These are phyloP conservation scores for Nasalis larvatus DNA, from an alignment of 2,113 vertebrate species.

Conservation along the genomic window DNA sequence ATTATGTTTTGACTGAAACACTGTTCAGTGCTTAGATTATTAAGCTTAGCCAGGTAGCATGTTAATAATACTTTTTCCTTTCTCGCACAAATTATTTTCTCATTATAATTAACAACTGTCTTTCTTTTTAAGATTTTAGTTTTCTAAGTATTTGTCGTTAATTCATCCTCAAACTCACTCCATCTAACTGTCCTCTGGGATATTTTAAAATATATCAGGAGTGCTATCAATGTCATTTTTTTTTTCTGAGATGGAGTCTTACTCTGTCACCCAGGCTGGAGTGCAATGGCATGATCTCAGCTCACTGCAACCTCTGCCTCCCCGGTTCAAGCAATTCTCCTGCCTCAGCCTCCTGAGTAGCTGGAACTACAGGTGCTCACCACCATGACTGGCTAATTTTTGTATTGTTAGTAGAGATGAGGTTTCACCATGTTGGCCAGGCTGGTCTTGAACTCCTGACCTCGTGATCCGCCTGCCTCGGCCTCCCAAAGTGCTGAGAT, in stretches of 20 bases:
- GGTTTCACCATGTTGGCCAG: too few species aligned
- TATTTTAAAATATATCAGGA: not conserved
- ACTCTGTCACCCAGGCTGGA: too few species aligned
- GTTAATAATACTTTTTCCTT: not conserved
- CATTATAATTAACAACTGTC: not conserved
- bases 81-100: not conserved
- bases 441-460: too few species aligned
- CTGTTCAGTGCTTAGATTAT: not conserved
- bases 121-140: not conserved
- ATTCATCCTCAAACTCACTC: not conserved
- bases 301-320: too few species aligned
- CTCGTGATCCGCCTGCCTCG: fast-evolving
- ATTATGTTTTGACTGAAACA: not conserved
- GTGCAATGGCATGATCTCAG: too few species aligned
- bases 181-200: not conserved
- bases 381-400: too few species aligned
- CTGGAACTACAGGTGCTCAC: too few species aligned
- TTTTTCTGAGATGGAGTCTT: too few species aligned
- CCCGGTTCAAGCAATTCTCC: too few species aligned
- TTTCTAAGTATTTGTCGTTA: not conserved
- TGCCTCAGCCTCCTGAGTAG: too few species aligned
- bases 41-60: not conserved
- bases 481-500: too few species aligned
- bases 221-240: not conserved
- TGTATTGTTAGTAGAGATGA: too few species aligned